Evolutionary conservation across 2,797 vertebrate genomes (phyloP), one percentile per base, ranked within the genome.

Genomic region (Novumbra hubbsi): DNA sequence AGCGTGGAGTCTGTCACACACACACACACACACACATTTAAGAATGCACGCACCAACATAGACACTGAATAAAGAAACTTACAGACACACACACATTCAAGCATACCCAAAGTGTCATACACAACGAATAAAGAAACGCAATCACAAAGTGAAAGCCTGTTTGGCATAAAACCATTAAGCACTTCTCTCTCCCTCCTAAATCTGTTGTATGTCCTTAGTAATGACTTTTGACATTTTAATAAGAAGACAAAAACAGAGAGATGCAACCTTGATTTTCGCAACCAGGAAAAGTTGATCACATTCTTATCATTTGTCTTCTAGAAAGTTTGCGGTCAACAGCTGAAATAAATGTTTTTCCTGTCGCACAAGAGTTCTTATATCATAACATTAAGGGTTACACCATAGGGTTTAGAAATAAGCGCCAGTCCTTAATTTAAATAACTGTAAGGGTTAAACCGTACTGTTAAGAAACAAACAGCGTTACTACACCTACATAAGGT

Each of bases 181-280:
- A 78, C 80, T 86, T 76, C 83, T 70, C 74, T 82, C 76, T 78
- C 68, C 71, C 65, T 70, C 49, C 83, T 80, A 81, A 89, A 85
- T 84, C 71, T 57, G 69, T 78, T 78, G 73, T 81, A 78, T 87
- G 87, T 72, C 80, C 63, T 81, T 75, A 80, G 77, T 88, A 89
- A 90, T 89, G 81, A 89, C 81, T 85, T 81, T 80, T 88, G 85
- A 87, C 85, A 81, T 79, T 76, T 75, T 89, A 89, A 88, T 86
- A 81, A 85, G 81, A 67, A 45, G 30, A 17, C 32, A 12, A 19
- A 67, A 34, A 68, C 6, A 11, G 69, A 19, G 69, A 4, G 27
- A 17, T 0, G 2, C 1, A 5, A 73, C 75, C 19, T 7, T 21
- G 9, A 24, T 57, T 21, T 24, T 57, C 21, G 8, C 24, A 32